Evolutionary conservation across 2,113 vertebrate species (phyloP), one percentile per base, ranked within the genome.

Genomic region (Neoarius graeffei): DNA sequence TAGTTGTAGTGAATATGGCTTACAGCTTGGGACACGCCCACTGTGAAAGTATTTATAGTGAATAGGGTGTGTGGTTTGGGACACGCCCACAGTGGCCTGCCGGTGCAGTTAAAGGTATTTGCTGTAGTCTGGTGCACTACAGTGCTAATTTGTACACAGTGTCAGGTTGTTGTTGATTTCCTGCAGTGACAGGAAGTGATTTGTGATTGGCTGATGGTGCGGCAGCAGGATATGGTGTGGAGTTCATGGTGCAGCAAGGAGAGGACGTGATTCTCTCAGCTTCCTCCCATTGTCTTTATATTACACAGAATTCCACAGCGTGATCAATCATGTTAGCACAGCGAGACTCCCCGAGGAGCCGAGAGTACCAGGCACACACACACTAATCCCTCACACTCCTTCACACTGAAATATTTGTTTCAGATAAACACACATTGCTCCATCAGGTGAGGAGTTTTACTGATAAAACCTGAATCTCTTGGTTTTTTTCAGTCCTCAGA

Each of bases 261-360:
- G 79, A 57, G 59, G 48, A 73, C 19, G 7, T 27, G 52, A 71
- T 84, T 56, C 54, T 48, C 35, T 48, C 30, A 14, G 83, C 85
- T 91, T 89, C 87, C 89, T 87, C 48, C 27, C 67, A 91, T 91
- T 91, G 89, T 90, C 66, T 89, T 84, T 85, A 57, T 88, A 85
- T 86, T 88, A 88, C 69, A 81, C 85, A 85, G 84, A 87, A 79
- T 83, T 88, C 87, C 85, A 84, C 54, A 84, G 71, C 4, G 27
- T 64, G 69, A 89, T 90, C 85, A 84, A 81, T 90, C 89, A 87
- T 88, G 81, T 88, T 84, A 64, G 81, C 83, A 35, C 48, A 69
- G 83, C 56, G 27, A 67, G 23, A 30, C 86, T 83, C 66, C 30
- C 85, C 57, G 54, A 60, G 64, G 71, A 54, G 64, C 4, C 10